These are phyloP conservation scores for Deilephila elpenor DNA, from an alignment of 2,888 invertebrate genomes.

Conservation along the genomic window DNA sequence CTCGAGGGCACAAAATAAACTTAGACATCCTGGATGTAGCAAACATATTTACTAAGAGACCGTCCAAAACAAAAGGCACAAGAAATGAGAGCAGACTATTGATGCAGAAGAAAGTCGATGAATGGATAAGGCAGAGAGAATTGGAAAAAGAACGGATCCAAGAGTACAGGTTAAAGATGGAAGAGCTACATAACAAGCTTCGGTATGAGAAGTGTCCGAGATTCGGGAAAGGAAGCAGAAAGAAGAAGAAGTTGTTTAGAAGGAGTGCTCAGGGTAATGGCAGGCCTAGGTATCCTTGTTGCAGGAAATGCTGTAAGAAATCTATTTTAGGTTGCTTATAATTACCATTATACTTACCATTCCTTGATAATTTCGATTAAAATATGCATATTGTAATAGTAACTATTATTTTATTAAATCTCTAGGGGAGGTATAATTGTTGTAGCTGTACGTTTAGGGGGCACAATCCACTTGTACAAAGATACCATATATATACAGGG, in stretches of 20 bases:
- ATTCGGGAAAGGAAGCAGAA: constrained; percentile 33
- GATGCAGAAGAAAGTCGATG: constrained; percentile 50
- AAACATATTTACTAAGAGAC: constrained; percentile 33
- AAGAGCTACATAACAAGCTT: background rate
- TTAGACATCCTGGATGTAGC: constrained; percentile 37
- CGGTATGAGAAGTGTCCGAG: constrained; percentile 45
- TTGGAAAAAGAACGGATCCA: constrained; percentile 48
- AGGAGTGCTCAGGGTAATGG: background rate
- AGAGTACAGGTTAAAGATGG: constrained; percentile 38
- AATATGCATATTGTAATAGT: too few relatives aligned
- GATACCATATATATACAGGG: too few relatives aligned
- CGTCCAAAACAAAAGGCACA: constrained; percentile 33
- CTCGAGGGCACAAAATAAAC: background rate
- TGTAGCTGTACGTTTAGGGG: too few relatives aligned
- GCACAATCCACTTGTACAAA: too few relatives aligned
- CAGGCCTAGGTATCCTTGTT: constrained; percentile 55
- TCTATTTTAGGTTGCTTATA: constrained; percentile 66
- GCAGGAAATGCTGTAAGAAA: constrained; percentile 68
- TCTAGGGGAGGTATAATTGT: too few relatives aligned
- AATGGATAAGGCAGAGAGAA: constrained; percentile 52
- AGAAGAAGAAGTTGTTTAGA: constrained; percentile 25
- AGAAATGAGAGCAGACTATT: constrained; percentile 33
- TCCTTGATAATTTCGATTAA: background rate
- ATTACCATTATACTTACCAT: background rate
- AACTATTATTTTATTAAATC: too few relatives aligned